A percentile compares a stretch with the other conserved stretches of the same genome.
Evolutionary conservation across 2,888 invertebrate species (phyloP).

Genomic region (Chymomyza amoena): DNA sequence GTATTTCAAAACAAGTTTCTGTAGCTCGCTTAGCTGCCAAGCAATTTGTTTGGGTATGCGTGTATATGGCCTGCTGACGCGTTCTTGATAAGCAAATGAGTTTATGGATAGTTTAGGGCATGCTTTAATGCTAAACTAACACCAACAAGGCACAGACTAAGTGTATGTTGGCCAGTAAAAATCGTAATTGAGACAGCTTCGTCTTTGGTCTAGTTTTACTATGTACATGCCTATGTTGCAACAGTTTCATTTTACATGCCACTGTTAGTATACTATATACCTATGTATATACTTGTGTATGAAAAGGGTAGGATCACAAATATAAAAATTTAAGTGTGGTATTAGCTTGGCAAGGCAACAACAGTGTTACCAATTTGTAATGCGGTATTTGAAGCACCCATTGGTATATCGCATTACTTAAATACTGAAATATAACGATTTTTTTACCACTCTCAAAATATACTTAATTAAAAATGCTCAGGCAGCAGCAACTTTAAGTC

Average conservation of each 20-base stretch:
- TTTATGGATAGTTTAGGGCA: conserved; percentile 48
- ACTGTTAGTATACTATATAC: too few relatives aligned
- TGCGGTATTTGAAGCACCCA: background rate
- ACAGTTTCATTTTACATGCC: conserved; percentile 24
- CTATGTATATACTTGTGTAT: too few relatives aligned
- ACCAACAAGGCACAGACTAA: background rate
- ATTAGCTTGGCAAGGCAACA: conserved; percentile 13
- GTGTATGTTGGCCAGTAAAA: background rate
- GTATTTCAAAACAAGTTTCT: conserved; percentile 69
- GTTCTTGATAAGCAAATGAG: conserved; percentile 62
- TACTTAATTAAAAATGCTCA: background rate
- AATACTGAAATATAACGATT: background rate
- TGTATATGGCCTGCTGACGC: conserved; percentile 15
- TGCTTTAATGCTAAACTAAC: background rate
- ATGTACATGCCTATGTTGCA: background rate
- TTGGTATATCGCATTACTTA: conserved; percentile 24
- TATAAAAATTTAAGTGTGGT: conserved; percentile 18
- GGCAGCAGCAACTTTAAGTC: background rate
- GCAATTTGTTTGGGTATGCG: conserved; percentile 48
- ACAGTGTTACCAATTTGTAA: conserved; percentile 29
- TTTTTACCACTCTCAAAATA: too few relatives aligned
- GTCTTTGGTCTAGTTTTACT: too few relatives aligned
- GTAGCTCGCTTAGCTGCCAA: conserved; percentile 26
- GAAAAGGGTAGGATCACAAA: background rate
- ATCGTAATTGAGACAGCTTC: background rate